These are phyloP conservation scores for Pterocles orientalis DNA, from an alignment of 2,113 vertebrate species.

Conservation along the genomic window DNA sequence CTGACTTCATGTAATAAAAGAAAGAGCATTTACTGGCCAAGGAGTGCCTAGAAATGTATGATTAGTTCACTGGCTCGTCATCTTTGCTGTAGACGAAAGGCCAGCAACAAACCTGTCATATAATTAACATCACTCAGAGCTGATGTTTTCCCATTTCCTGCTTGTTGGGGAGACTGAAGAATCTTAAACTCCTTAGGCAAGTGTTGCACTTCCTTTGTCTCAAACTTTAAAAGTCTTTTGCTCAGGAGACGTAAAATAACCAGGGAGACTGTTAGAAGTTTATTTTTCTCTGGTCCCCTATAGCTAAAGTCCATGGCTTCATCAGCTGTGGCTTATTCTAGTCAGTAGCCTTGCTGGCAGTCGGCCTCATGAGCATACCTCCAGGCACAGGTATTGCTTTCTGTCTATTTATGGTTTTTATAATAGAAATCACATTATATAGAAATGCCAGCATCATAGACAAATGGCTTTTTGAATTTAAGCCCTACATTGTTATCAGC, in stretches of 20 bases:
- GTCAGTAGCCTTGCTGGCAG: background rate
- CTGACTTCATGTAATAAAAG: background rate
- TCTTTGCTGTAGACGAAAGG: background rate
- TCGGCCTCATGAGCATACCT: background rate
- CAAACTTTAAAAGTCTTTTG: background rate
- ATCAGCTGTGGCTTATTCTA: background rate
- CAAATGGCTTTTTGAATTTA: background rate
- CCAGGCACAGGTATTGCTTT: background rate
- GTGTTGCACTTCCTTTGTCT: background rate
- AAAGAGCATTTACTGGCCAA: background rate
- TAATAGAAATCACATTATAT: background rate
- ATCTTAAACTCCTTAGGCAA: background rate
- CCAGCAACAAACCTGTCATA: background rate
- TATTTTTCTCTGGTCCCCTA: background rate
- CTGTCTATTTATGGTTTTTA: background rate
- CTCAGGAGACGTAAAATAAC: background rate
- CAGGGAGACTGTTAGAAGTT: background rate
- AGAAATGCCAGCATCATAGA: background rate
- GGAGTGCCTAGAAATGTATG: background rate
- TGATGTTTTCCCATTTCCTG: background rate
- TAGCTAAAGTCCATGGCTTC: background rate
- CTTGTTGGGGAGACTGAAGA: background rate
- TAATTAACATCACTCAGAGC: background rate
- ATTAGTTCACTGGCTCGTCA: background rate
- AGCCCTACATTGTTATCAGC: background rate